Conservation (phyloP, 1,140 invertebrate genomes). For the Ceratosolen fusciceps region DNA sequence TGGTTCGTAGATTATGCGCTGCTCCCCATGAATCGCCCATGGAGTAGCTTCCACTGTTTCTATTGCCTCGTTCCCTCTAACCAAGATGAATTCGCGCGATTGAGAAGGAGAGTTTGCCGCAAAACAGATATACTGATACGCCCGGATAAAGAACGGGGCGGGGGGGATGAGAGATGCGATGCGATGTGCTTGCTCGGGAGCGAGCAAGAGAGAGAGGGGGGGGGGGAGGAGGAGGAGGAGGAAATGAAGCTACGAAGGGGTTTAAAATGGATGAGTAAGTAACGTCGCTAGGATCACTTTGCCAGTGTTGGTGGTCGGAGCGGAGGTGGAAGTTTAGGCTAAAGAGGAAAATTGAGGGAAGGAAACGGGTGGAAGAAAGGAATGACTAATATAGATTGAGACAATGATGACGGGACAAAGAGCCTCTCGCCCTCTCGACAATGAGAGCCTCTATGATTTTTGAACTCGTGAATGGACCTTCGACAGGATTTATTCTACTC, state of each 20-base stretch:
- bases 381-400: constrained; percentile 12
- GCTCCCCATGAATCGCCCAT: constrained; percentile 14
- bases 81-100: constrained; percentile 60
- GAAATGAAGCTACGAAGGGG: too few species aligned
- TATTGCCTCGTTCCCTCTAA: constrained; percentile 44
- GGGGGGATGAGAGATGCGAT: background rate
- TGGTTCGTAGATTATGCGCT: constrained; percentile 42
- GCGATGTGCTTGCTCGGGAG: background rate
- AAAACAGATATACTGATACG: constrained; percentile 39
- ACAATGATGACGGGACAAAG: too few species aligned
- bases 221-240: background rate
- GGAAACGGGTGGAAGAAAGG: background rate
- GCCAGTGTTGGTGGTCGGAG: too few species aligned
- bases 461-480: background rate
- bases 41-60: background rate
- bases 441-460: background rate
- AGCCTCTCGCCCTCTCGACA: background rate
- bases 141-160: background rate
- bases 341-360: constrained; percentile 23
- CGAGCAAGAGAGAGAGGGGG: background rate
- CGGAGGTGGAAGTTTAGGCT: background rate
- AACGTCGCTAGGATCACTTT: background rate
- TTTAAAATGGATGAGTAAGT: background rate
- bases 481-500: background rate
- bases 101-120: constrained; percentile 52